These are phyloP conservation scores for Pelvicachromis taeniatus DNA, from an alignment of 2,113 vertebrate species.

Conservation along the genomic window DNA sequence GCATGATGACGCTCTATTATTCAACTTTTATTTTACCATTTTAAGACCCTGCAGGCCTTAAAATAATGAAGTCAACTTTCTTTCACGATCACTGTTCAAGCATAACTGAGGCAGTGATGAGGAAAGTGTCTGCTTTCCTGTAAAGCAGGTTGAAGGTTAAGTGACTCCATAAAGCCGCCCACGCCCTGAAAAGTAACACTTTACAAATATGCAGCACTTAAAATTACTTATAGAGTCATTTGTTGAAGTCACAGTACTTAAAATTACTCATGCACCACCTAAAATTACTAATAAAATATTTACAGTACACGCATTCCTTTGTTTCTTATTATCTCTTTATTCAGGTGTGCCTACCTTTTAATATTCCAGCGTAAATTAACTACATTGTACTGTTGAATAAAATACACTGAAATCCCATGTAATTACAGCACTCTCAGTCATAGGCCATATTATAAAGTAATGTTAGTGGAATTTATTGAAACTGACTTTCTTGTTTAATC, in stretches of 20 bases:
- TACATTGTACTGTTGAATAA: background rate
- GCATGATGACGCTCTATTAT: background rate
- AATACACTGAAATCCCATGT: background rate
- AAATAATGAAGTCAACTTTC: background rate
- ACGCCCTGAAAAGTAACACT: too few species aligned
- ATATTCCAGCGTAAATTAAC: background rate
- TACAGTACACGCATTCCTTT: background rate
- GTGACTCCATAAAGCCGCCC: too few species aligned
- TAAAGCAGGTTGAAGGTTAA: too few species aligned
- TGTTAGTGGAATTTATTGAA: background rate
- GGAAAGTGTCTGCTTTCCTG: background rate
- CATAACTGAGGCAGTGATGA: background rate
- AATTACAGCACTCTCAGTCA: background rate
- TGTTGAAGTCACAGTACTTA: background rate
- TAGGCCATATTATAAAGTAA: background rate
- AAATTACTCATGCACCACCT: too few species aligned
- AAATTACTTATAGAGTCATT: too few species aligned
- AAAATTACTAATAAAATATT: background rate
- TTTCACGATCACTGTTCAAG: background rate
- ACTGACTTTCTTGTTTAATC: background rate
- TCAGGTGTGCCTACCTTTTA: background rate
- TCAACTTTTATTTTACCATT: background rate
- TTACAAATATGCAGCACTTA: too few species aligned
- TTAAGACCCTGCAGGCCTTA: too few species aligned
- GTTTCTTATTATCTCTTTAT: background rate